Conservation (phyloP, 2,113 vertebrate genomes). For the Chionodraco myersi region DNA sequence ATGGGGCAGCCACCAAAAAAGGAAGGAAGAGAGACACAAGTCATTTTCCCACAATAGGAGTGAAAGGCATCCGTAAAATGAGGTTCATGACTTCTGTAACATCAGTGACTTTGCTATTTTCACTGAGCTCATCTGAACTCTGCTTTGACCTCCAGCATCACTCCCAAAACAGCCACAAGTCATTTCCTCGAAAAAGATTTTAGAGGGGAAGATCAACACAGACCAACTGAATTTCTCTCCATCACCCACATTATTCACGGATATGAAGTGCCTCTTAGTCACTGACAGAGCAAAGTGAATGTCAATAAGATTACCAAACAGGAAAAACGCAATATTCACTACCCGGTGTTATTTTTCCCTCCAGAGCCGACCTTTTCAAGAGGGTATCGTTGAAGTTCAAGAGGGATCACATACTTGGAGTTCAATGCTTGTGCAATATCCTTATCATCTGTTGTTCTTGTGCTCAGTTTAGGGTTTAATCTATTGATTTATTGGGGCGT, state of each 20-base stretch:
- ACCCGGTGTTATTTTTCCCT: background rate
- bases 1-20: background rate
- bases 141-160: background rate
- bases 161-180: background rate
- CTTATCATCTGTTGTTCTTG: slow-evolving; percentile 39
- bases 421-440: slow-evolving; percentile 39
- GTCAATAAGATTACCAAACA: slow-evolving; percentile 3
- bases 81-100: slow-evolving; percentile 34
- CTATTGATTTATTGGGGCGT: slow-evolving; percentile 15
- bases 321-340: background rate
- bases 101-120: slow-evolving; percentile 7
- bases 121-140: slow-evolving; percentile 14
- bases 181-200: background rate
- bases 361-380: slow-evolving; percentile 9
- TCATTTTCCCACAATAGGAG: slow-evolving; percentile 17
- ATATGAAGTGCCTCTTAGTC: background rate
- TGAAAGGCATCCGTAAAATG: slow-evolving; percentile 15
- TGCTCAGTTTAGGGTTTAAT: slow-evolving; percentile 20
- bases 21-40: slow-evolving; percentile 1
- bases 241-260: background rate
- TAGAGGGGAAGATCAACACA: background rate
- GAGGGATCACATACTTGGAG: slow-evolving; percentile 23
- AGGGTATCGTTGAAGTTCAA: slow-evolving; percentile 16
- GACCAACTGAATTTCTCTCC: background rate
- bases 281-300: slow-evolving; percentile 10